phyloP scores from a whole-genome alignment of 1,140 invertebrate species.

The Andrena cerasifolii region DNA sequence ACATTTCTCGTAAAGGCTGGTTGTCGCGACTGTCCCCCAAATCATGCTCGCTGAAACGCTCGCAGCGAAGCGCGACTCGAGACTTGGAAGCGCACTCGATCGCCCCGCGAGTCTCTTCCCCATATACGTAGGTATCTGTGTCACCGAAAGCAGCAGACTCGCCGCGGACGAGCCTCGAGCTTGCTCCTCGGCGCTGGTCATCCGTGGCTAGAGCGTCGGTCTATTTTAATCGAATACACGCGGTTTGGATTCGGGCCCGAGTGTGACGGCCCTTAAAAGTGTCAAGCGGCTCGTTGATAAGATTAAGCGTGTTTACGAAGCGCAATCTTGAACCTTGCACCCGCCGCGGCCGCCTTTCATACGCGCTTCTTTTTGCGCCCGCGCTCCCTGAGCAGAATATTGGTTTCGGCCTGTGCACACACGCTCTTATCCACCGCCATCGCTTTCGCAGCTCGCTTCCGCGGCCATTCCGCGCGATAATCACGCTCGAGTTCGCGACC shows the following conservation, averaged over 20 bases:
- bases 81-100: background rate
- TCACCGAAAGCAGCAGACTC: background rate
- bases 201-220: slow-evolving; percentile 26
- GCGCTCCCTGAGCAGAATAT: background rate
- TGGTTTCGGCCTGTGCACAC: too few species aligned
- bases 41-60: too few species aligned
- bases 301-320: slow-evolving; percentile 66
- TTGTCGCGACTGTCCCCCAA: too few species aligned
- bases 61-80: too few species aligned
- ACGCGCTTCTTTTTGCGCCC: background rate
- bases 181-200: slow-evolving; percentile 12
- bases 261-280: slow-evolving; percentile 25
- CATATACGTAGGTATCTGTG: background rate
- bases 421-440: background rate
- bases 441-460: background rate
- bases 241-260: slow-evolving; percentile 23
- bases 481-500: slow-evolving; percentile 19
- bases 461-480: background rate
- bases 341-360: background rate
- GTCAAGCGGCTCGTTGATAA: slow-evolving; percentile 56
- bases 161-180: background rate
- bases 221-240: slow-evolving; percentile 47
- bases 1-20: too few species aligned
- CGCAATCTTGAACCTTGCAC: slow-evolving; percentile 45
- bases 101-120: background rate